Percentiles rank a stretch among this genome's conserved stretches.
Conservation (phyloP, 1,140 invertebrate genomes). For the Eufriesea mexicana region DNA sequence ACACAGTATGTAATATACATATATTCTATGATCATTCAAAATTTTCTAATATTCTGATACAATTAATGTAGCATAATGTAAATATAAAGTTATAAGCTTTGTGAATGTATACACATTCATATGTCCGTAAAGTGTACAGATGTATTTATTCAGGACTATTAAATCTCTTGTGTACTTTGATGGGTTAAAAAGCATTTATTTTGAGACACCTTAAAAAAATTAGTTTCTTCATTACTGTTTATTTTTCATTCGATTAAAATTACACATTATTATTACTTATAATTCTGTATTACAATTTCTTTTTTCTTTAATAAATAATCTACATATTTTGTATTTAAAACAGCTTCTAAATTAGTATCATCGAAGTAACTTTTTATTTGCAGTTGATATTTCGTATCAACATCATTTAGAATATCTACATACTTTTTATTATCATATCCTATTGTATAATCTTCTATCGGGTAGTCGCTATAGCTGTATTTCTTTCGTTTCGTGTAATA, state of each 20-base stretch:
- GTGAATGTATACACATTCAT: constrained; percentile 52
- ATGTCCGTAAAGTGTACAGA: constrained; percentile 59
- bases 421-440: neutral
- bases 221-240: constrained; percentile 10
- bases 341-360: constrained; percentile 46
- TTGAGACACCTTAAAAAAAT: constrained; percentile 31
- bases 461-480: neutral
- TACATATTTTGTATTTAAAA: constrained; percentile 60
- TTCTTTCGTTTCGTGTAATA: constrained; percentile 26
- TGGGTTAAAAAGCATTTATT: constrained; percentile 50
- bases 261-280: constrained; percentile 30
- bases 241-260: constrained; percentile 24
- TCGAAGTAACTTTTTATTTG: constrained; percentile 46
- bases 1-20: constrained; percentile 34
- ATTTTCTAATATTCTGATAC: constrained; percentile 48
- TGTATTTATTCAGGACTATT: constrained; percentile 63
- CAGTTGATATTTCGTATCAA: constrained; percentile 50
- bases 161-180: constrained; percentile 62
- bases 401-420: neutral
- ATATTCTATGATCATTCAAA: constrained; percentile 45
- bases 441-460: neutral
- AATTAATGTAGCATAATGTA: constrained; percentile 59
- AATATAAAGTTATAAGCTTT: constrained; percentile 54
- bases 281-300: constrained; percentile 52
- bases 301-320: constrained; percentile 67